Evolutionary conservation across 2,888 invertebrate genomes (phyloP), one percentile per base, ranked within the genome.

Genomic region (Artemia sinica): DNA sequence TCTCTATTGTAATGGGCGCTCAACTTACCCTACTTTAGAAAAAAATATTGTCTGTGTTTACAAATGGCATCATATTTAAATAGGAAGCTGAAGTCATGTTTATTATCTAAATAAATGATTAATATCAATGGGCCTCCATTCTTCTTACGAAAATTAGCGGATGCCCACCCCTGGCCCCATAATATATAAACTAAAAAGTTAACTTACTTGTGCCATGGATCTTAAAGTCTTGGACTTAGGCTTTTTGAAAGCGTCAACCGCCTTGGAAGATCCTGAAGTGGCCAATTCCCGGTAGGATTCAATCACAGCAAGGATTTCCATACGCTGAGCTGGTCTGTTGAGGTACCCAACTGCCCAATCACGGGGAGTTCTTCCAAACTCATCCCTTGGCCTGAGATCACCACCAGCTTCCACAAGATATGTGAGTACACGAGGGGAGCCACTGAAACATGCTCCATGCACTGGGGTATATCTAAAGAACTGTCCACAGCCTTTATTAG

Each of bases 401-500:
- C 58, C 58, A 49, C 79, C 79, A 50, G 76, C 75, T 69, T 76
- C 75, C 8, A 79, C 73, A 52, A 80, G 73, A 48, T 75, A 72
- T 18, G 75, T 74, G 14, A 80, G 70, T 49, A 77, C 74, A 66
- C 75, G 73, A 49, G 76, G 69, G 71, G 77, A 76, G 5, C 78
- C 78, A 65, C 73, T 72, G 71, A 75, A 78, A 70, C 77, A 76
- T 9, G 78, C 78, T 50, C 75, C 78, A 73, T 80, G 80, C 11
- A 79, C 75, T 18, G 80, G 77, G 2, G 80, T 80, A 70, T 75
- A 74, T 8, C 58, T n/a, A 14, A 18, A 58, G 18, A 58, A 58
- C 58, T 58, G 58, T 5, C 79, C 78, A 70, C 77, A 76, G 71
- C 77, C 75, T 65, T 77, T 76, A 73, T 80, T 80, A n/a, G 80